Base-by-base conservation (phyloP, 2,113 vertebrate species). In the Eleginops maclovinus region DNA sequence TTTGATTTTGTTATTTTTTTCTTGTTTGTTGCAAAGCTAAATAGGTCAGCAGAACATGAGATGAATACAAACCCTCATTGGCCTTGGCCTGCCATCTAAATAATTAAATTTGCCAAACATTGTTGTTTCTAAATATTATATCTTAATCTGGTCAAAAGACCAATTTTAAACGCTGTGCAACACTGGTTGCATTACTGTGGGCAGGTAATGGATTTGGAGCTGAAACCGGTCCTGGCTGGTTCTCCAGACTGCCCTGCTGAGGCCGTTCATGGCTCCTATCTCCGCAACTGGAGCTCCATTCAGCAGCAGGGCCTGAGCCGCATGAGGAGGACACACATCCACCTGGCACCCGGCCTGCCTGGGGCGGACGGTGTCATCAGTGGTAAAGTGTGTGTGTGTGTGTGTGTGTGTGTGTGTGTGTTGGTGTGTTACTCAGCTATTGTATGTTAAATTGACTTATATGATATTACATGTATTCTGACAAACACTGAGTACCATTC, bases 261-360 rank as follows among this genome's bases (percentile, higher is more conserved):
- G 46, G 95, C 95, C 0, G 91, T 96, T 56, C 97, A 98, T 40
- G 96, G 97, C 43, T 96, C 97, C 9, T 96, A 95, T 84, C 84
- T 96, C 87, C 90, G 82, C 41, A 89, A 94, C 86, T 97, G 96
- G 97, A 88, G 86, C 8, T 93, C 94, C 72, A 98, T 98, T 70
- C 92, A 87, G 60, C 89, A 83, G 28, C 72, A 83, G 15, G 97
- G 97, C 44, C 91, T 98, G 73, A 94, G 91, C 50, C 81, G 96
- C 77, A 94, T 93, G 93, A 93, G 83, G 2, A 94, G 97, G 41
- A 94, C 89, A 0, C 97, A 98, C 81, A 96, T 98, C 79, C 97
- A 98, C 75, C 89, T 97, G 86, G 95, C 96, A 0, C 68, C 92
- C 0, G 96, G 96, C 10, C 91, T 97, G 63, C 96, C 95, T 9